Evolutionary conservation across 2,113 vertebrate genomes (phyloP), one percentile per base, ranked within the genome.

Genomic region (Baryphthengus martii): DNA sequence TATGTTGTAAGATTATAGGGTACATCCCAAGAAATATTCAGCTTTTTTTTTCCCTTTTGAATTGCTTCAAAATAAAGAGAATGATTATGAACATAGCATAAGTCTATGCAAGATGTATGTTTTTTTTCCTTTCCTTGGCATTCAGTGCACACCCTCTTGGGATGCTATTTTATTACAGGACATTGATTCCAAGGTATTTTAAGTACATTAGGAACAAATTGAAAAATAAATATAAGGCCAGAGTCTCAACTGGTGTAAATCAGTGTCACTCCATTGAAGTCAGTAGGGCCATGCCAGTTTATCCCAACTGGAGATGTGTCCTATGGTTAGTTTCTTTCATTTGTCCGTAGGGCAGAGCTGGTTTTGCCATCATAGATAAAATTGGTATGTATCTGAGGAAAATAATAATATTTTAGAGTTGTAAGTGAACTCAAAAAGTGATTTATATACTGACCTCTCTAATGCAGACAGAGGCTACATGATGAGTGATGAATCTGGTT

Each of bases 1-100:
- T 96, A 94, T 91, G 96, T 95, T 96, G 91, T 95, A 94, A 97
- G 95, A 97, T 97, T 97, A 97, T 95, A 97, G 96, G 93, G 88
- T 97, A 40, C 86, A 75, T 90, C 61, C 78, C 23, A 33, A 93
- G 90, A 96, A 96, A 95, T 90, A 93, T 71, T 95, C 93, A 93
- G 96, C 86, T 40, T 23, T 88, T 89, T 96, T 86, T 95, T 95
- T 79, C 17, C 42, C 66, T 68, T 89, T 95, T 96, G 93, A 96
- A 94, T 95, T 84, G 92, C 94, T 89, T 82, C 92, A 95, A 96
- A 95, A 88, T 94, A 95, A 93, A 83, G 75, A 78, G 75, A 97
- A 93, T 91, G 35, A 90, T 95, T 91, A 92, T 86, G 66, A 96
- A 92, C 53, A 7, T 76, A 50, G 53, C 31, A 21, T 58, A 78